These are phyloP conservation scores for Prunella fulvescens DNA, from an alignment of 2,113 vertebrate genomes.

Conservation along the genomic window DNA sequence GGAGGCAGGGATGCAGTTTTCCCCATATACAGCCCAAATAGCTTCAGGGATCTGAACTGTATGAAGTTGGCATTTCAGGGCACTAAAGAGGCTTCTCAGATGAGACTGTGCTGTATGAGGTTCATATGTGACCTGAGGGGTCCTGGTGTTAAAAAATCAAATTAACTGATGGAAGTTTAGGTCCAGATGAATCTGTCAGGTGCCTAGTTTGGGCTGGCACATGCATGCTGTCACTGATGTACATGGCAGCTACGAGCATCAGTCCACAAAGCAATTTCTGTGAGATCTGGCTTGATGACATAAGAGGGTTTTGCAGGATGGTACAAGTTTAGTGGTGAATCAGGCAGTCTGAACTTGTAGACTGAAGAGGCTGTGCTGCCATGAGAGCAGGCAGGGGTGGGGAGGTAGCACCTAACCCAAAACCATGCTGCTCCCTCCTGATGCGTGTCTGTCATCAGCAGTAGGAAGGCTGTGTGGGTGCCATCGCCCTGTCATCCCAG, in stretches of 20 bases:
- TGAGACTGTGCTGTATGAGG: neutral
- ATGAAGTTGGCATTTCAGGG: neutral
- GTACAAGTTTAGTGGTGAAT: neutral
- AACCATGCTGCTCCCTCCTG: neutral
- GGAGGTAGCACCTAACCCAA: neutral
- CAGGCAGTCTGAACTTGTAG: neutral
- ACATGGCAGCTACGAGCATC: fast-evolving
- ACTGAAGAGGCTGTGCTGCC: neutral
- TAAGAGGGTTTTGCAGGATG: neutral
- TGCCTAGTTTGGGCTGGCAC: neutral
- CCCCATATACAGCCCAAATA: neutral
- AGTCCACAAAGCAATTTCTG: neutral
- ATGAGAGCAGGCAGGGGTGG: neutral
- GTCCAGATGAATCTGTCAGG: neutral
- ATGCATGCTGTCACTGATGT: fast-evolving
- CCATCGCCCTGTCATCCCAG: neutral
- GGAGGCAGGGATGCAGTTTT: neutral
- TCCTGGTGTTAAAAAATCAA: neutral
- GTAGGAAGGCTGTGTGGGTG: neutral
- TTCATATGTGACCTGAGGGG: too few relatives aligned
- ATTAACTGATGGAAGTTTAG: neutral
- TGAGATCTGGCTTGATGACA: neutral
- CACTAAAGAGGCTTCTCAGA: neutral
- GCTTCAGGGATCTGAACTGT: neutral
- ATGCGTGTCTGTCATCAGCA: neutral